Conservation (phyloP, 2,797 vertebrate genomes). For the Cyclura pinguis region DNA sequence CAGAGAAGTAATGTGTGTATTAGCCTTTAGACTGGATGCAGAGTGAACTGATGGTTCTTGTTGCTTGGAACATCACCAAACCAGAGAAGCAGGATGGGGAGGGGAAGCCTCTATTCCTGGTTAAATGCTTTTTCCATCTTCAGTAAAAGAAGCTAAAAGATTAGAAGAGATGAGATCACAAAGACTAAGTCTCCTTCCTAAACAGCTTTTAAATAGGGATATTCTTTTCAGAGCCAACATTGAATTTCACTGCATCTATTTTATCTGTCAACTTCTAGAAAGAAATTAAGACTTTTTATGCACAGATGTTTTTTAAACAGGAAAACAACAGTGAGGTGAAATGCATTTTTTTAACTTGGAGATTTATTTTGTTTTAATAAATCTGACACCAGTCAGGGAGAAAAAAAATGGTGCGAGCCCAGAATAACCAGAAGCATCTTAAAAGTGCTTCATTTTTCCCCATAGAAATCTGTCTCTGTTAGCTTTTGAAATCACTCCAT, state of each 20-base stretch:
- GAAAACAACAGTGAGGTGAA: slow-evolving; percentile 76
- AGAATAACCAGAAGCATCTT: slow-evolving; percentile 65
- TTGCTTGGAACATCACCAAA: slow-evolving; percentile 32
- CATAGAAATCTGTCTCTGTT: slow-evolving; percentile 64
- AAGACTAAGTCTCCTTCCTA: slow-evolving; percentile 9
- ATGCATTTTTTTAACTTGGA: slow-evolving; percentile 77
- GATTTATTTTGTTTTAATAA: slow-evolving; percentile 85
- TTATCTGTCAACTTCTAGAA: slow-evolving; percentile 44
- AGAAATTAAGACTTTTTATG: slow-evolving; percentile 48
- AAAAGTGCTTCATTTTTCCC: slow-evolving; percentile 65
- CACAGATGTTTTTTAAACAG: slow-evolving; percentile 48
- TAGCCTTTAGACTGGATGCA: background rate
- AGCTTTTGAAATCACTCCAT: slow-evolving; percentile 77
- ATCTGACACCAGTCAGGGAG: slow-evolving; percentile 81
- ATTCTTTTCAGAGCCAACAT: slow-evolving; percentile 3
- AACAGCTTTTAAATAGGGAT: background rate
- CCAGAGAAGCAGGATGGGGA: background rate
- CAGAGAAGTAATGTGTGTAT: background rate
- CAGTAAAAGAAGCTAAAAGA: slow-evolving; percentile 45
- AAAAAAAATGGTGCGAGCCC: slow-evolving; percentile 73
- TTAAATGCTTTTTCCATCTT: background rate
- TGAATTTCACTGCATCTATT: slow-evolving; percentile 35
- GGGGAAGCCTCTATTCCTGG: background rate
- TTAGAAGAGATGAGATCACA: background rate
- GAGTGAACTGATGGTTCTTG: background rate